Conservation (phyloP, 2,888 invertebrate species). For the Eilema sororculum region DNA sequence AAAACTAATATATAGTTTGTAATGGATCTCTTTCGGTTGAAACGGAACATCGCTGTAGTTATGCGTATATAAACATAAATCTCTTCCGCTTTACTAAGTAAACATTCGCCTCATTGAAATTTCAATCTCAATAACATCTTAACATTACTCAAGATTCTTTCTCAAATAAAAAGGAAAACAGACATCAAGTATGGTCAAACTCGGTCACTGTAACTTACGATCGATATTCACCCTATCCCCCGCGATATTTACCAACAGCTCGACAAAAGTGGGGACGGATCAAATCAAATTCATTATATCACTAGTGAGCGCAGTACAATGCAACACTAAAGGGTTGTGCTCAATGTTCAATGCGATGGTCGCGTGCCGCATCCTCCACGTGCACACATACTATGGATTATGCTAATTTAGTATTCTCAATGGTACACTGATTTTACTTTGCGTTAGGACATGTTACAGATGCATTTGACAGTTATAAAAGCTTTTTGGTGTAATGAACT, state of each 20-base stretch:
- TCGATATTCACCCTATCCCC: constrained; percentile 52
- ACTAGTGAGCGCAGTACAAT: constrained; percentile 53
- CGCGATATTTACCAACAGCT: constrained; percentile 52
- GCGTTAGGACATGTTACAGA: constrained; percentile 28
- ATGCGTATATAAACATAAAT: not conserved
- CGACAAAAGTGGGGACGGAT: constrained; percentile 57
- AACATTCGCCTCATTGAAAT: not conserved
- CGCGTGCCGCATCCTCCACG: constrained; percentile 66
- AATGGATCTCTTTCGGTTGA: not conserved
- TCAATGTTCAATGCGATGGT: constrained; percentile 53
- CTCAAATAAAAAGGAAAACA: constrained; percentile 2
- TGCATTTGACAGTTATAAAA: constrained; percentile 32
- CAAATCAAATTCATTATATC: constrained; percentile 66
- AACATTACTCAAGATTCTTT: not conserved
- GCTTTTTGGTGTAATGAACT: not conserved
- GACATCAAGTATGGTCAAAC: constrained; percentile 30
- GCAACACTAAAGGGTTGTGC: constrained; percentile 64
- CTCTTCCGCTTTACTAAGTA: not conserved
- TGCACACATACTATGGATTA: constrained; percentile 64
- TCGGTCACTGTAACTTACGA: constrained; percentile 47
- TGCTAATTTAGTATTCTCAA: constrained; percentile 64
- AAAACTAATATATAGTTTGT: not conserved
- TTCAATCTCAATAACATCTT: not conserved
- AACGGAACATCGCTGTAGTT: not conserved
- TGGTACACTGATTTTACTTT: constrained; percentile 49